phyloP scores from a whole-genome alignment of 2,113 vertebrate genomes.

The Bubo blakistoni region DNA sequence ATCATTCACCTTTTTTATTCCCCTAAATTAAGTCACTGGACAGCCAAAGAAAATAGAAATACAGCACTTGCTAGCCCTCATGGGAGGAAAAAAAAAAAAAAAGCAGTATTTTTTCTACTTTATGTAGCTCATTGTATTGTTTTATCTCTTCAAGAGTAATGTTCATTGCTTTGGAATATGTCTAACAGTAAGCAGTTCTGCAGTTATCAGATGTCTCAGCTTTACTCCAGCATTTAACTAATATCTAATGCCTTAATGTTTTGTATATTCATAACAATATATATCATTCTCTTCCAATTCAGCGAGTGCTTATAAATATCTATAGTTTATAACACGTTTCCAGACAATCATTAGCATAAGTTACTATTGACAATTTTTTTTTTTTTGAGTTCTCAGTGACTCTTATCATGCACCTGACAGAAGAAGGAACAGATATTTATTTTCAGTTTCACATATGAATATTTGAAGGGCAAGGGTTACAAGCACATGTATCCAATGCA shows the following conservation, averaged over 20 bases:
- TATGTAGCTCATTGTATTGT: neutral
- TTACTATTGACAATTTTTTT: neutral
- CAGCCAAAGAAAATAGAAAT: neutral
- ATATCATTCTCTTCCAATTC: neutral
- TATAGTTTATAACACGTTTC: neutral
- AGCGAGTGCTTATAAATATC: neutral
- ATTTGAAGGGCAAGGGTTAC: neutral
- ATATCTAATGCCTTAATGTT: neutral
- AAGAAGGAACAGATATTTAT: neutral
- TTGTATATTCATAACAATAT: neutral
- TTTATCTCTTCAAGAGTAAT: neutral
- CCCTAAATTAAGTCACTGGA: neutral
- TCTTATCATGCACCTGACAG: neutral
- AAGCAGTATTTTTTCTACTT: neutral
- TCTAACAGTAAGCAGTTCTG: neutral
- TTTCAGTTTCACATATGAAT: neutral
- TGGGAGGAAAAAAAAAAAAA: neutral
- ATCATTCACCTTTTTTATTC: neutral
- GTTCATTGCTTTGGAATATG: neutral
- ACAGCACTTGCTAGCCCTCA: neutral
- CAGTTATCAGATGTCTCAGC: neutral
- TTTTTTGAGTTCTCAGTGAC: neutral
- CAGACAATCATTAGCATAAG: neutral
- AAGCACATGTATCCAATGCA: neutral
- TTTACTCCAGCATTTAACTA: neutral